phyloP scores from a whole-genome alignment of 2,888 invertebrate species.

The Pammene aurita region DNA sequence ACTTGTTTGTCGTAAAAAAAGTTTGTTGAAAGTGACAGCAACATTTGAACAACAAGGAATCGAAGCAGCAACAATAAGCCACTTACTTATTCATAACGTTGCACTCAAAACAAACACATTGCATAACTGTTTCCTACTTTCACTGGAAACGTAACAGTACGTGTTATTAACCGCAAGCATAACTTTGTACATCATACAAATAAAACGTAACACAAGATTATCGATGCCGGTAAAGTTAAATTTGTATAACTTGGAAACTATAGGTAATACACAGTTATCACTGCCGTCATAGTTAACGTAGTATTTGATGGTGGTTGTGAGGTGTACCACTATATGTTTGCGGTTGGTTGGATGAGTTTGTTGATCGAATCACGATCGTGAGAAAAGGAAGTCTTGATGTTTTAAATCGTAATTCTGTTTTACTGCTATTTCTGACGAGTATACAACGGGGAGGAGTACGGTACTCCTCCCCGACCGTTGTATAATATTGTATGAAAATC shows the following conservation, averaged over 20 bases:
- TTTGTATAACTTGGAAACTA: slow-evolving; percentile 3
- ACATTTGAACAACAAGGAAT: not conserved
- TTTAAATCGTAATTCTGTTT: not conserved
- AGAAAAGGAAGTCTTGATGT: slow-evolving; percentile 13
- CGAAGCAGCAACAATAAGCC: not conserved
- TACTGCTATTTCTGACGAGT: too few species aligned
- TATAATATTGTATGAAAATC: too few species aligned
- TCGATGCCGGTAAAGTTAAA: slow-evolving; percentile 1
- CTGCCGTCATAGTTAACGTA: slow-evolving; percentile 10
- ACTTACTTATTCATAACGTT: slow-evolving; percentile 5
- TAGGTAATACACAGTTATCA: slow-evolving; percentile 11
- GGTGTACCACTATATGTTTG: not conserved
- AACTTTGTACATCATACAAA: not conserved
- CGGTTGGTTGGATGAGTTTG: slow-evolving; percentile 5
- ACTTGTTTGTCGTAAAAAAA: too few species aligned
- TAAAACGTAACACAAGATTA: not conserved
- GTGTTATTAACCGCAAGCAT: not conserved
- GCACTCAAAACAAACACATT: slow-evolving; percentile 28
- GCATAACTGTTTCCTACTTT: slow-evolving; percentile 40
- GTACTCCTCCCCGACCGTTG: too few species aligned
- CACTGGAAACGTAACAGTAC: slow-evolving; percentile 31
- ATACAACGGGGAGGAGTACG: too few species aligned
- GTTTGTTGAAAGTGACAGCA: not conserved
- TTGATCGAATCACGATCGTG: slow-evolving; percentile 6
- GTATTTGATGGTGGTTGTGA: slow-evolving; percentile 5